These are phyloP conservation scores for Sorex araneus DNA, from an alignment of 2,113 vertebrate genomes.

Conservation along the genomic window DNA sequence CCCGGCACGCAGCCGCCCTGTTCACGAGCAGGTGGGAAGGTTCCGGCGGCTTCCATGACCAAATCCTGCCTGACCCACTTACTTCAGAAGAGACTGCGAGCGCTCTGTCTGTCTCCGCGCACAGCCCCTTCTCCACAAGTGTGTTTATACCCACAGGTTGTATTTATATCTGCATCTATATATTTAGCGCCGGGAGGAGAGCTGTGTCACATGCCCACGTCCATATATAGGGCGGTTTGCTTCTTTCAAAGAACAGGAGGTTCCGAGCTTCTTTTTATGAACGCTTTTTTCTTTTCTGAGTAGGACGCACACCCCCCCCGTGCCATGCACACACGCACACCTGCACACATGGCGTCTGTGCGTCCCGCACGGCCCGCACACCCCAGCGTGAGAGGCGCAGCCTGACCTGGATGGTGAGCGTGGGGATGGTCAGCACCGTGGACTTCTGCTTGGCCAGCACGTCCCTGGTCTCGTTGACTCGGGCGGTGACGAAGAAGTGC, in stretches of 20 bases:
- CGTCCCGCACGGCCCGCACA: too few species aligned
- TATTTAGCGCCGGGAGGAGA: slow-evolving; percentile 80
- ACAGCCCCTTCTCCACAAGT: slow-evolving; percentile 76
- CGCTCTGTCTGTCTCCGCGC: slow-evolving; percentile 54
- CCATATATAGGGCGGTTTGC: slow-evolving; percentile 78
- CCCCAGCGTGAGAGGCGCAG: neutral
- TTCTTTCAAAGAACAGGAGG: slow-evolving; percentile 84
- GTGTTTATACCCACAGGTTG: slow-evolving; percentile 79
- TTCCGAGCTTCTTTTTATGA: neutral
- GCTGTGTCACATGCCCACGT: slow-evolving; percentile 52
- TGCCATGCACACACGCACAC: neutral
- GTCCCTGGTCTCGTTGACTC: slow-evolving; percentile 92
- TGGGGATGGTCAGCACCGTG: slow-evolving; percentile 89
- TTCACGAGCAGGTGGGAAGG: neutral
- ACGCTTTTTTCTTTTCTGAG: neutral
- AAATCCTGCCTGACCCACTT: slow-evolving; percentile 55
- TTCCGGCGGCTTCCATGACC: neutral
- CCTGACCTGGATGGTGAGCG: slow-evolving; percentile 92
- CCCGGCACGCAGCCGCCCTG: neutral
- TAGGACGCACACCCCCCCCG: neutral
- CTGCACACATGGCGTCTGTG: too few species aligned
- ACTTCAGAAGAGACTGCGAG: slow-evolving; percentile 51
- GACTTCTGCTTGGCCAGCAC: slow-evolving; percentile 93
- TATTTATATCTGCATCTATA: slow-evolving; percentile 81
- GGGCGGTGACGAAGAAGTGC: slow-evolving; percentile 94